phyloP scores from a whole-genome alignment of 1,140 invertebrate genomes.

The Ostrea edulis region DNA sequence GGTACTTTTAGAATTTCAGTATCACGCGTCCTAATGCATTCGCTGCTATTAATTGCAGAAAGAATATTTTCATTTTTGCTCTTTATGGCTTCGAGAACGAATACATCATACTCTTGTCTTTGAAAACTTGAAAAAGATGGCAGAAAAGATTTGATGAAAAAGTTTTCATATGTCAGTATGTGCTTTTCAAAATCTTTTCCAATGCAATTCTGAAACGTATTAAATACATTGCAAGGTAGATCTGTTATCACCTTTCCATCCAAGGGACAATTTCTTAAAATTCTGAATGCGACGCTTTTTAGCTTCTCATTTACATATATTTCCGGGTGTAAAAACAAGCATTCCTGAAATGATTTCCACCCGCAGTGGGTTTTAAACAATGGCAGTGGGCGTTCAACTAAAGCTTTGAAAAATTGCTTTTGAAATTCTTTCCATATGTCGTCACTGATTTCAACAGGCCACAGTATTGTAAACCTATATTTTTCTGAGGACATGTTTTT shows the following conservation, averaged over 20 bases:
- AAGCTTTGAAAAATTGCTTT: conserved; percentile 19
- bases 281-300: neutral
- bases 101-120: neutral
- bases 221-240: neutral
- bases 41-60: neutral
- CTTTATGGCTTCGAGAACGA: neutral
- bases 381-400: neutral
- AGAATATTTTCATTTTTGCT: neutral
- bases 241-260: neutral
- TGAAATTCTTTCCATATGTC: conserved; percentile 1
- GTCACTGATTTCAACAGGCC: neutral
- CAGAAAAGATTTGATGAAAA: conserved; percentile 34
- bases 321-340: conserved; percentile 31
- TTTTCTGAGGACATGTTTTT: neutral
- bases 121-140: neutral
- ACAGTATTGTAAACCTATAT: neutral
- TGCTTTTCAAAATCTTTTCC: neutral
- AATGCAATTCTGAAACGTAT: neutral
- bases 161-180: neutral
- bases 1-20: conserved; percentile 39
- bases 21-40: conserved; percentile 45
- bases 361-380: neutral
- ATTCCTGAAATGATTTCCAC: conserved; percentile 28
- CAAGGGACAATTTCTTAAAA: neutral
- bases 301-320: neutral